Conservation (phyloP, 1,140 invertebrate genomes). For the Drosophila santomea region DNA sequence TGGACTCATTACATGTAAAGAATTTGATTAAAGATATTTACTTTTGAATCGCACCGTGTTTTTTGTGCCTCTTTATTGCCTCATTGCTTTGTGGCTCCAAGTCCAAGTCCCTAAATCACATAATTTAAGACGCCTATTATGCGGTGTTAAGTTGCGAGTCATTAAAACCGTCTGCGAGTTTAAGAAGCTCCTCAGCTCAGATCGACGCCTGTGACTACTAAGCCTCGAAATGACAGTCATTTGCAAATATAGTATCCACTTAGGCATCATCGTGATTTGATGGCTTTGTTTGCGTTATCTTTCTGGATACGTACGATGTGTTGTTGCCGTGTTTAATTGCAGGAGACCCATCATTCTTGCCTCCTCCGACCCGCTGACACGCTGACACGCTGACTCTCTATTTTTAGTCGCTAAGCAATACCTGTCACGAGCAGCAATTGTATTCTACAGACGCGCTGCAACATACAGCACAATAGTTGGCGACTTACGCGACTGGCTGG, state of each 20-base stretch:
- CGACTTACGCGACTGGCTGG: slow-evolving; percentile 19
- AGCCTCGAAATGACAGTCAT: neutral
- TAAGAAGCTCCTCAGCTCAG: neutral
- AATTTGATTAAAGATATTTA: too few relatives aligned
- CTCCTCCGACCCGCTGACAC: too few relatives aligned
- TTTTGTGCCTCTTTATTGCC: too few relatives aligned
- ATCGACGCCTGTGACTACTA: neutral
- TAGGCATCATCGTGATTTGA: neutral
- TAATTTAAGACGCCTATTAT: neutral
- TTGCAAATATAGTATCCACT: slow-evolving; percentile 11
- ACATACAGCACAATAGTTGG: neutral
- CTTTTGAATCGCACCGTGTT: too few relatives aligned
- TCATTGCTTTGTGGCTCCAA: too few relatives aligned
- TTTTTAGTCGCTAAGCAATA: slow-evolving; percentile 8
- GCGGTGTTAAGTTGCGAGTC: neutral
- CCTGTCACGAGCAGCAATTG: slow-evolving; percentile 22
- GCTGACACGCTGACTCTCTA: neutral
- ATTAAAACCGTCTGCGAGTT: neutral
- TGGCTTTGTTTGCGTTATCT: neutral
- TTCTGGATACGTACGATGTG: neutral
- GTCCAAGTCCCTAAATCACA: too few relatives aligned
- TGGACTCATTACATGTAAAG: too few relatives aligned
- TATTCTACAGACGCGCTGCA: slow-evolving; percentile 1
- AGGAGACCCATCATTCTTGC: neutral
- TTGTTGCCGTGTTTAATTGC: neutral